These are phyloP conservation scores for Cephus spinipes DNA, from an alignment of 2,888 invertebrate genomes.

Conservation along the genomic window DNA sequence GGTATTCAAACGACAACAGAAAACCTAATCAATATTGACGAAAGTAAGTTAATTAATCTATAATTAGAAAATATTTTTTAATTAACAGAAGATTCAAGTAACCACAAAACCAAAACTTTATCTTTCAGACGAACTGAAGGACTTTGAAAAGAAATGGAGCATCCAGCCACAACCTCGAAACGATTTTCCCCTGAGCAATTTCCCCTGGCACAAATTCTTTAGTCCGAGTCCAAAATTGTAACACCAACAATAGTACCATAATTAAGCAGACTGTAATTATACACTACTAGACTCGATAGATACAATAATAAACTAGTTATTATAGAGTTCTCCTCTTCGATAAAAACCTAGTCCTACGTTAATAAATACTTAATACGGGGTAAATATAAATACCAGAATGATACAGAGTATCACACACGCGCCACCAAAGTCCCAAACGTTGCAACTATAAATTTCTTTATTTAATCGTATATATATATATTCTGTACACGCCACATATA, in stretches of 20 bases:
- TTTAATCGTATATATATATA: conserved; percentile 42
- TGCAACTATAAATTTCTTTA: conserved; percentile 49
- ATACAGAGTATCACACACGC: neutral
- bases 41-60: conserved; percentile 45
- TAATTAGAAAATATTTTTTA: neutral
- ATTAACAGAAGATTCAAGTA: neutral
- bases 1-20: conserved; percentile 57
- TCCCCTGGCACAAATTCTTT: conserved; percentile 58
- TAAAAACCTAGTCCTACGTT: neutral
- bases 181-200: conserved; percentile 20
- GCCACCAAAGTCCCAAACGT: neutral
- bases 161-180: conserved; percentile 16
- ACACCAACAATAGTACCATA: neutral
- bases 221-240: conserved; percentile 54
- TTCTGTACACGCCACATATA: conserved; percentile 41
- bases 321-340: neutral
- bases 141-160: conserved; percentile 44
- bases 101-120: neutral
- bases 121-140: conserved; percentile 46
- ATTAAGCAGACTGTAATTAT: neutral
- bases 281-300: neutral
- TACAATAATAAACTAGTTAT: neutral
- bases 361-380: neutral
- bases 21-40: conserved; percentile 55
- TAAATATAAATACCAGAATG: neutral